Evolutionary conservation across 2,888 invertebrate genomes (phyloP).

Genomic region (Spatulosminthurus flaviceps): DNA sequence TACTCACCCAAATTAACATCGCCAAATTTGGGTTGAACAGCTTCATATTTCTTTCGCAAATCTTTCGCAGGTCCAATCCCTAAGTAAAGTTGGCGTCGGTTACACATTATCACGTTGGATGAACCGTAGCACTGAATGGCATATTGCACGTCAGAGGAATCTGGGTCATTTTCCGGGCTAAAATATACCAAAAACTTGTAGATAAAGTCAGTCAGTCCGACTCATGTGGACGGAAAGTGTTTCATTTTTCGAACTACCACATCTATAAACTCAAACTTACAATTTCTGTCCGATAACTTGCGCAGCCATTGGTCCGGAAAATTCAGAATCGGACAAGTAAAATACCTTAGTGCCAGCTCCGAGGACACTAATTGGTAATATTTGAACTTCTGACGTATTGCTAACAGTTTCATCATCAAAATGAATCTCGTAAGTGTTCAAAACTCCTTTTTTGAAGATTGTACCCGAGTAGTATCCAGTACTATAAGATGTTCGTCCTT

Average conservation of each 20-base stretch:
- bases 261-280: constrained; percentile 25
- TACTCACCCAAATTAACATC: constrained; percentile 44
- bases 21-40: constrained; percentile 42
- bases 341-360: constrained; percentile 33
- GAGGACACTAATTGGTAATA: constrained; percentile 35
- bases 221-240: too few relatives aligned
- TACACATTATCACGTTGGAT: not conserved
- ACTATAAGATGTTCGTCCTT: constrained; percentile 34
- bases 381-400: constrained; percentile 44
- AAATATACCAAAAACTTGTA: not conserved
- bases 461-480: constrained; percentile 41
- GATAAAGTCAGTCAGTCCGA: not conserved
- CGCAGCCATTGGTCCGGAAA: constrained; percentile 32
- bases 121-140: constrained; percentile 29
- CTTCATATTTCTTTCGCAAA: constrained; percentile 38
- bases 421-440: constrained; percentile 35
- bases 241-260: too few relatives aligned
- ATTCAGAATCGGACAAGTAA: constrained; percentile 33
- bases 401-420: constrained; percentile 37
- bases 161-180: not conserved
- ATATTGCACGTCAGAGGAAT: constrained; percentile 21
- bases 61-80: constrained; percentile 25
- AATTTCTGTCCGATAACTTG: constrained; percentile 33
- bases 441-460: constrained; percentile 35
- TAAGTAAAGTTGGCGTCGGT: constrained; percentile 34